Conservation (phyloP, 2,113 vertebrate genomes). For the Istiophorus platypterus region DNA sequence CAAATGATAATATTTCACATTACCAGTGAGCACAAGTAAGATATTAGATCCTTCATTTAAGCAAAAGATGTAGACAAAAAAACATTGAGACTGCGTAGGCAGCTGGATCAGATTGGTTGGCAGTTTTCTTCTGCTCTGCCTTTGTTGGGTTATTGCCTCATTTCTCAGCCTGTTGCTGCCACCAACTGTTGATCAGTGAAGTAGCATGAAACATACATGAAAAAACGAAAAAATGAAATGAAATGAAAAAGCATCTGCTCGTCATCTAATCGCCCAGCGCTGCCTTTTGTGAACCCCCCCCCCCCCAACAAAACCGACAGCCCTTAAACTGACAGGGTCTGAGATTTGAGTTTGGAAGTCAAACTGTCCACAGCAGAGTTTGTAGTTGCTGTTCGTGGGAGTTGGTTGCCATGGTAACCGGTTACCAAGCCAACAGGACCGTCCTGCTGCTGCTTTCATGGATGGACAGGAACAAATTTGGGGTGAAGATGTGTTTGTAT, state of each 20-base stretch:
- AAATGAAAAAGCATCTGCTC: no score
- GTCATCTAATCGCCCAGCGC: no score
- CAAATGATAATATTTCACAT: background rate
- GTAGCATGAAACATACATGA: background rate
- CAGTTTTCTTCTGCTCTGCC: background rate
- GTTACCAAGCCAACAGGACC: background rate
- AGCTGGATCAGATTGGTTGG: no score
- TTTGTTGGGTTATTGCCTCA: no score
- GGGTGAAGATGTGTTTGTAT: slow-evolving; percentile 23
- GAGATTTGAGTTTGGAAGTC: background rate
- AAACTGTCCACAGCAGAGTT: background rate
- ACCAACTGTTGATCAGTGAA: background rate
- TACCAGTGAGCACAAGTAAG: no score
- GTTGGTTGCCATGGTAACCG: background rate
- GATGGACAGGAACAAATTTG: slow-evolving; percentile 8
- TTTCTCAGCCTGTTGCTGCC: background rate
- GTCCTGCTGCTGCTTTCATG: slow-evolving; percentile 18
- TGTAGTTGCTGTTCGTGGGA: background rate
- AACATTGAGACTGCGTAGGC: no score
- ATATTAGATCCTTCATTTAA: no score
- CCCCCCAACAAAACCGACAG: no score
- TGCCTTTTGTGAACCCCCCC: no score
- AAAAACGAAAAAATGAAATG: no score
- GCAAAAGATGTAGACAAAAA: no score
- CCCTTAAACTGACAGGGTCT: no score